phyloP scores from a whole-genome alignment of 2,888 invertebrate species.

The Sarcophaga carnaria region DNA sequence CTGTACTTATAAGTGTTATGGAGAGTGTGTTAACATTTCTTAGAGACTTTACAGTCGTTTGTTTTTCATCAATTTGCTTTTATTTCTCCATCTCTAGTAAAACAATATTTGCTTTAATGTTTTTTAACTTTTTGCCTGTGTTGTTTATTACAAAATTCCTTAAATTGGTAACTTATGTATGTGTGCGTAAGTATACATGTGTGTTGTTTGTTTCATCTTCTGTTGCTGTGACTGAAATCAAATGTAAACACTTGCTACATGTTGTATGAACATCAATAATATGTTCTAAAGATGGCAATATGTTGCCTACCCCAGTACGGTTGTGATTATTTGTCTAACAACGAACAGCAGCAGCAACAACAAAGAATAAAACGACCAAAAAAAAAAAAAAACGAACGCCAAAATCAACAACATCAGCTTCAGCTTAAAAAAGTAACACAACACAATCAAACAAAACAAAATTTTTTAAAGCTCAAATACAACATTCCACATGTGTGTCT shows the following conservation, averaged over 20 bases:
- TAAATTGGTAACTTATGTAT: constrained; percentile 37
- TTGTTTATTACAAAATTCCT: neutral
- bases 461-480: constrained; percentile 35
- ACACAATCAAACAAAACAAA: constrained; percentile 11
- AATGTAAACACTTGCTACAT: constrained; percentile 64
- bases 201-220: constrained; percentile 34
- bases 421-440: constrained; percentile 3
- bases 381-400: neutral
- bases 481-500: constrained; percentile 61
- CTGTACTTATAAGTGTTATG: too few species aligned
- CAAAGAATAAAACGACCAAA: too few species aligned
- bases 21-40: too few species aligned
- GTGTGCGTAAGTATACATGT: constrained; percentile 17
- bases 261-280: constrained; percentile 49
- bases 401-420: constrained; percentile 11
- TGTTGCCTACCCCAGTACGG: constrained; percentile 5
- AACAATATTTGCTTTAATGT: too few species aligned
- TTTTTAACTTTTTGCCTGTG: neutral
- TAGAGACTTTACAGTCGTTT: too few species aligned
- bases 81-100: too few species aligned
- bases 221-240: constrained; percentile 21
- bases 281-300: constrained; percentile 57
- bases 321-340: constrained; percentile 64
- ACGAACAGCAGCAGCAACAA: constrained; percentile 37
- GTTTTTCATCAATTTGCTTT: too few species aligned